These are phyloP conservation scores for Acrocephalus scirpaceus DNA, from an alignment of 2,797 vertebrate genomes.

Conservation along the genomic window DNA sequence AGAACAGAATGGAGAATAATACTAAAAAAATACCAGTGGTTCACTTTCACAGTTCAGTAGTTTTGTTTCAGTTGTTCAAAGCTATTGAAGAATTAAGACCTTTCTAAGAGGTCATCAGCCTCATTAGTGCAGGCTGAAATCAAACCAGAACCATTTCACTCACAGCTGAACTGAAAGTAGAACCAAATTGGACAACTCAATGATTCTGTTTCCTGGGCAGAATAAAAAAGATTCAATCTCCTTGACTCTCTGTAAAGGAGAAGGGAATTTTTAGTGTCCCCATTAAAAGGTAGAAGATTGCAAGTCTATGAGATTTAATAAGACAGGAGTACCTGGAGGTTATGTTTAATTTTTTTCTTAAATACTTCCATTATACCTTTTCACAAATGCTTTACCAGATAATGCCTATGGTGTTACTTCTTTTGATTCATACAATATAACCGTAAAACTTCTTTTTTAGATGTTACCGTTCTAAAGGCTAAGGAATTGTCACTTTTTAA, in stretches of 20 bases:
- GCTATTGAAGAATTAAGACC: neutral
- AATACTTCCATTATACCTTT: neutral
- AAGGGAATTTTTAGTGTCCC: neutral
- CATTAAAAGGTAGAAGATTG: neutral
- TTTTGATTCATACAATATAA: neutral
- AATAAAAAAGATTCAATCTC: neutral
- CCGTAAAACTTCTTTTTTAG: neutral
- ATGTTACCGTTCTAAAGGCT: neutral
- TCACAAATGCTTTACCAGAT: neutral
- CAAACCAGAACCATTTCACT: neutral
- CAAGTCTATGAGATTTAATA: neutral
- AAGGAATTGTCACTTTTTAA: neutral
- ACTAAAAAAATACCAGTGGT: neutral
- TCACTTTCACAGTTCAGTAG: neutral
- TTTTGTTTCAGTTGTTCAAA: neutral
- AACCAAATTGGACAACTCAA: neutral
- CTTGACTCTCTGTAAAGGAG: neutral
- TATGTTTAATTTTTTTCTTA: neutral
- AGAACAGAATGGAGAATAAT: neutral
- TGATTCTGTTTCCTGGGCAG: neutral
- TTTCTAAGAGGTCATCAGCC: neutral
- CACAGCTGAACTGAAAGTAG: neutral
- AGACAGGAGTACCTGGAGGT: neutral
- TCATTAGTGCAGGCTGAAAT: neutral
- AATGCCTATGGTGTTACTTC: neutral